Evolutionary conservation across 64 coral and sea anemone genomes (phyloP).

Genomic region (Dendrophyllia cribrosa): DNA sequence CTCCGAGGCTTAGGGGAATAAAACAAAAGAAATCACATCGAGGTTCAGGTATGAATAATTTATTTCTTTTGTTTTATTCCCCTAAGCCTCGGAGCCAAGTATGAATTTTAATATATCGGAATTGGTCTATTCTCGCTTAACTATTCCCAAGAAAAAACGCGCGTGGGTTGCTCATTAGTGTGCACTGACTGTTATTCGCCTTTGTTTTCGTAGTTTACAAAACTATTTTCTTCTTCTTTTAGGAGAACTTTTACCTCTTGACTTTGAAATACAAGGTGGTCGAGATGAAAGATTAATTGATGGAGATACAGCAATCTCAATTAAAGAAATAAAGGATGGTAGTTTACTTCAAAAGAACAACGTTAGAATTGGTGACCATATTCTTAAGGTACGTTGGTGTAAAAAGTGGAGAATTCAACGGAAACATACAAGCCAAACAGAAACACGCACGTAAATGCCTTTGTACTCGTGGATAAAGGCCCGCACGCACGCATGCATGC

Average conservation of each 20-base stretch:
- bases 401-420: background rate
- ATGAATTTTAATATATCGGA: no score
- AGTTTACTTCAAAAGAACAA: background rate
- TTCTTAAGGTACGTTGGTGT: constrained; percentile 21
- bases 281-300: constrained; percentile 20
- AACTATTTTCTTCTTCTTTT: background rate
- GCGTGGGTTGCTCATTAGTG: no score
- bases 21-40: no score
- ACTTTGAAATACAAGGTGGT: constrained; percentile 54
- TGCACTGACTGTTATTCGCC: background rate
- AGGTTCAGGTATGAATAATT: no score
- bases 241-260: constrained; percentile 44
- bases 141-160: no score
- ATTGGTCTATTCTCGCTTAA: no score
- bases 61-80: no score
- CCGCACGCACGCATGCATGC: no score
- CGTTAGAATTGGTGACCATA: constrained; percentile 53
- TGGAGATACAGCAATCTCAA: constrained; percentile 21
- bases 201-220: no score
- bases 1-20: no score
- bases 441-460: background rate
- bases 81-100: no score
- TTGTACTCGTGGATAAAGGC: background rate
- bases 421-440: background rate
- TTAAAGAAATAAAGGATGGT: constrained; percentile 33